Evolutionary conservation across 2,888 invertebrate species (phyloP).

Genomic region (Griposia aprilina): DNA sequence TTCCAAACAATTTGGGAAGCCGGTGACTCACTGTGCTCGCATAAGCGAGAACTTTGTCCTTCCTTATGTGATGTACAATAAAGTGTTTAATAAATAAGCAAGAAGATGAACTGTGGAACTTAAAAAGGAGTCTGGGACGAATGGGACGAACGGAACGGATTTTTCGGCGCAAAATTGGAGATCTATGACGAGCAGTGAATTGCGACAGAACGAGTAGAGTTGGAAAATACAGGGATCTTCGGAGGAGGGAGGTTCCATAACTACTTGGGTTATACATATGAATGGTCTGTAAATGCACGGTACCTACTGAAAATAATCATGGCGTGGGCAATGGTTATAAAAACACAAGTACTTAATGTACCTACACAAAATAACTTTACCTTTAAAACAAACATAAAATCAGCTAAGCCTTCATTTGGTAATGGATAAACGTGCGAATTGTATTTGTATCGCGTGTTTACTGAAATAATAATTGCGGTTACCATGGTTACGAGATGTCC

Average conservation of each 20-base stretch:
- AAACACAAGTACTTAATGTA: not conserved
- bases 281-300: not conserved
- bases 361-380: not conserved
- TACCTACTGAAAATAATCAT: not conserved
- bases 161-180: not conserved
- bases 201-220: not conserved
- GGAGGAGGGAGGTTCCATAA: not conserved
- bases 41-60: not conserved
- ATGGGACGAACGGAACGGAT: too few species aligned
- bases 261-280: not conserved
- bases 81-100: too few species aligned
- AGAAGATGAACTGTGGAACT: not conserved
- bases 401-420: slow-evolving; percentile 17
- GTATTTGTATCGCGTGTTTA: slow-evolving; percentile 64
- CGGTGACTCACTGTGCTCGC: not conserved
- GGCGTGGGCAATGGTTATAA: not conserved
- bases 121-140: too few species aligned
- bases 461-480: slow-evolving; percentile 76
- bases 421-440: slow-evolving; percentile 64
- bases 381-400: slow-evolving; percentile 29
- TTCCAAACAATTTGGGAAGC: not conserved
- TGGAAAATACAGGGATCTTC: not conserved
- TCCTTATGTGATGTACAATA: too few species aligned
- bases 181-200: not conserved
- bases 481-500: slow-evolving; percentile 71